Conservation (phyloP, 2,797 vertebrate genomes). For the Heteromormyrus szaboi region DNA sequence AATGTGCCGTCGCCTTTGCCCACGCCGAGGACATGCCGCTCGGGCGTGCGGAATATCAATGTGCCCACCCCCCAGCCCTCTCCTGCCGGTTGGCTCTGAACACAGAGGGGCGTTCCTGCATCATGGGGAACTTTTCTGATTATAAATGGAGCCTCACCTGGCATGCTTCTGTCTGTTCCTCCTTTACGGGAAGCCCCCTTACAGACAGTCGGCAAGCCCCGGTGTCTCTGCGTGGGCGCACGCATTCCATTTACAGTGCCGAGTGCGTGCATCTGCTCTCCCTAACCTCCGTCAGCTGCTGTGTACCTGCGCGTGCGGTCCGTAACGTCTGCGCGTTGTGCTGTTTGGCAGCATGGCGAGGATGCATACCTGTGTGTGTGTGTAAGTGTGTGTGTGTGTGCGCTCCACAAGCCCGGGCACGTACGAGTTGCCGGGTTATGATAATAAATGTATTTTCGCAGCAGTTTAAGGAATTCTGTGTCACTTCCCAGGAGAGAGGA, state of each 20-base stretch:
- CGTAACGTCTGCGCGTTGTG: background rate
- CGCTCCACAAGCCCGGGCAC: constrained; percentile 17
- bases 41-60: constrained; percentile 36
- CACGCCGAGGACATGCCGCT: background rate
- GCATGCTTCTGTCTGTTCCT: constrained; percentile 44
- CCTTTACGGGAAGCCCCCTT: constrained; percentile 54
- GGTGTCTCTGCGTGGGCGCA: background rate
- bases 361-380: background rate
- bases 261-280: background rate
- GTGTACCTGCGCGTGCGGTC: background rate
- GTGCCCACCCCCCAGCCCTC: background rate
- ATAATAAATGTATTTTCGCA: constrained; percentile 56
- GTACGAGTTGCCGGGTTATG: constrained; percentile 47
- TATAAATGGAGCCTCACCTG: constrained; percentile 26
- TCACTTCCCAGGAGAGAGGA: constrained; percentile 60
- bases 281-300: background rate
- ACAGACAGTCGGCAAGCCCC: background rate
- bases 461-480: constrained; percentile 65
- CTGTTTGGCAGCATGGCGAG: background rate
- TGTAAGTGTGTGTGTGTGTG: background rate
- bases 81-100: background rate
- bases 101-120: background rate
- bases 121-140: background rate
- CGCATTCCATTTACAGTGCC: background rate
- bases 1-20: constrained; percentile 24